phyloP scores from a whole-genome alignment of 2,888 invertebrate genomes.

The Formica aserva region DNA sequence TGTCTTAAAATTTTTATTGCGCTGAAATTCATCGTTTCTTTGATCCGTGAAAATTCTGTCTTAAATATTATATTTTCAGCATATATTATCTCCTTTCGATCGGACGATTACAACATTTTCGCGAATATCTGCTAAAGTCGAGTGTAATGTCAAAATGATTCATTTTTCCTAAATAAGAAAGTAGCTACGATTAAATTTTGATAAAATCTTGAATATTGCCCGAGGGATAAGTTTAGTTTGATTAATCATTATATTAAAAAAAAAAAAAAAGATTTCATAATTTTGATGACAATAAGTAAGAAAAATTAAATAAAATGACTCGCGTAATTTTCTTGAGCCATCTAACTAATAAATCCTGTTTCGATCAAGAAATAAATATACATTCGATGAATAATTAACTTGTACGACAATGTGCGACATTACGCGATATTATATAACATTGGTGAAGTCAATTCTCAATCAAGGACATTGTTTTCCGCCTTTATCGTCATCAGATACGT shows the following conservation, averaged over 20 bases:
- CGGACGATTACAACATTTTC: constrained; percentile 2
- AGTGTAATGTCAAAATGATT: background rate
- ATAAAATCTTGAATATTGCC: background rate
- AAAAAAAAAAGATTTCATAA: background rate
- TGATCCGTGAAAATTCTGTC: background rate
- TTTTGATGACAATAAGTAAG: background rate
- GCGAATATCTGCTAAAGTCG: background rate
- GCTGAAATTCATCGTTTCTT: background rate
- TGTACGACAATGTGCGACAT: constrained; percentile 23
- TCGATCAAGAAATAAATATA: constrained; percentile 21
- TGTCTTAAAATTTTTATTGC: background rate
- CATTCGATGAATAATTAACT: constrained; percentile 44
- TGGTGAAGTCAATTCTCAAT: constrained; percentile 31
- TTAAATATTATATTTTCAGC: background rate
- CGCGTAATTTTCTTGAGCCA: background rate
- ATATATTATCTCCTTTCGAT: background rate
- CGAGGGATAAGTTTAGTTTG: background rate
- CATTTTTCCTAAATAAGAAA: background rate
- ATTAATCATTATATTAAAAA: background rate
- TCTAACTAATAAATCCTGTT: background rate
- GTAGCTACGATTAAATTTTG: background rate
- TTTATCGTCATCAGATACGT: constrained; percentile 31
- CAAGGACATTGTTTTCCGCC: constrained; percentile 40
- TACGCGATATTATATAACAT: constrained; percentile 35
- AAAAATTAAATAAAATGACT: background rate